Evolutionary conservation across 2,113 vertebrate species (phyloP), one percentile per base, ranked within the genome.

Genomic region (Microtus pennsylvanicus): DNA sequence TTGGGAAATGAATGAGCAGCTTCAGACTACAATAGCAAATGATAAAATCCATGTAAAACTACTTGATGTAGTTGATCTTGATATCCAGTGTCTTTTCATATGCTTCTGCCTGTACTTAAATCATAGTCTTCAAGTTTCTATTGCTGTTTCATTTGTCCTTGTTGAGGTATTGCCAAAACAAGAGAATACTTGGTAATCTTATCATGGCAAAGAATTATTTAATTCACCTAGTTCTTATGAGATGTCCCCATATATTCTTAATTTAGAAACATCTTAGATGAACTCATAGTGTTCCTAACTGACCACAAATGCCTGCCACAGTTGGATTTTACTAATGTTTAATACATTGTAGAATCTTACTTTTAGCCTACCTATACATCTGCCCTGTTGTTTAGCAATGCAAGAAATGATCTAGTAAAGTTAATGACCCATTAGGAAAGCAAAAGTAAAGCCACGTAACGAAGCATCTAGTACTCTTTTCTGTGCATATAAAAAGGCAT

Each of bases 391-490:
- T 35, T 93, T 93, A 95, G 86, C 55, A 95, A 58, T n/a, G 58
- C 35, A 92, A 96, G 55, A 95, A 95, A 94, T 96, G 87, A 93
- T 87, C 55, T 94, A 87, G 33, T 61, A 55, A 94, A 95, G n/a
- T 89, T 95, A 96, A 81, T 93, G 88, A 65, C 12, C 89, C 75
- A 90, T 72, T 83, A 61, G 22, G 47, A 95, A 96, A 83, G 67
- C 63, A 89, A 94, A 97, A 87, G 87, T 92, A 95, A 98, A 97
- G 61, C 92, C 90, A 50, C 12, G 89, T 75, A 90, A 80, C 90
- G 65, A 96, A 74, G 52, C 35, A 92, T 90, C 72, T 77, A 42
- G 91, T 67, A 82, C n/a, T 96, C 89, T 94, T 82, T 55, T 42
- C 38, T 92, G 45, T 65, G 90, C 75, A 45, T 45, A n/a, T 82